These are phyloP conservation scores for Pyxicephalus adspersus DNA, from an alignment of 2,113 vertebrate genomes.

Conservation along the genomic window DNA sequence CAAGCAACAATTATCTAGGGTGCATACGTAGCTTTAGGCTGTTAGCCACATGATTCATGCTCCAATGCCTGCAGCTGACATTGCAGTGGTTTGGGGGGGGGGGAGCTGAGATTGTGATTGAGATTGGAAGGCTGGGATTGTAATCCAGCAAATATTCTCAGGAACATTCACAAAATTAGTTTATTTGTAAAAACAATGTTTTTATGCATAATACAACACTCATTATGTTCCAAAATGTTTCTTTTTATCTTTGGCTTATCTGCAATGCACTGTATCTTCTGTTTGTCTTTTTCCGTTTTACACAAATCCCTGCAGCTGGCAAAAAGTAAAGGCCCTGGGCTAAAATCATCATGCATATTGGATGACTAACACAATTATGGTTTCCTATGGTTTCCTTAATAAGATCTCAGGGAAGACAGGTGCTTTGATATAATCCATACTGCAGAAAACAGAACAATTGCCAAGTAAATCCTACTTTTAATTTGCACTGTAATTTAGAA, in stretches of 20 bases:
- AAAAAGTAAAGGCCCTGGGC: constrained; percentile 53
- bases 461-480: constrained; percentile 55
- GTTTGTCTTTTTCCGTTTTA: background rate
- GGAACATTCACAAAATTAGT: too few relatives aligned
- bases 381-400: constrained; percentile 56
- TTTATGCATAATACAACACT: too few relatives aligned
- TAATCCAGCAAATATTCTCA: too few relatives aligned
- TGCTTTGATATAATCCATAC: constrained; percentile 57
- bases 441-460: constrained; percentile 53
- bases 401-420: constrained; percentile 48
- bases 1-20: too few relatives aligned
- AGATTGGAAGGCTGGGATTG: too few relatives aligned
- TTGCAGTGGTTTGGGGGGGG: too few relatives aligned
- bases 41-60: too few relatives aligned
- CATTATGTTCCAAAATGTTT: background rate
- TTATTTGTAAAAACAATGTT: too few relatives aligned
- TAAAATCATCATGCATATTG: constrained; percentile 58
- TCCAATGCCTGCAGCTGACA: too few relatives aligned
- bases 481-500: constrained; percentile 58
- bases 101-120: too few relatives aligned
- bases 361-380: constrained; percentile 61
- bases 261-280: background rate
- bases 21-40: too few relatives aligned
- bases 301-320: constrained; percentile 51
- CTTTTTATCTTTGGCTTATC: background rate